Percentiles rank a stretch among this genome's conserved stretches.
Conservation (phyloP, 1,140 invertebrate species). For the Homalodisca vitripennis region DNA sequence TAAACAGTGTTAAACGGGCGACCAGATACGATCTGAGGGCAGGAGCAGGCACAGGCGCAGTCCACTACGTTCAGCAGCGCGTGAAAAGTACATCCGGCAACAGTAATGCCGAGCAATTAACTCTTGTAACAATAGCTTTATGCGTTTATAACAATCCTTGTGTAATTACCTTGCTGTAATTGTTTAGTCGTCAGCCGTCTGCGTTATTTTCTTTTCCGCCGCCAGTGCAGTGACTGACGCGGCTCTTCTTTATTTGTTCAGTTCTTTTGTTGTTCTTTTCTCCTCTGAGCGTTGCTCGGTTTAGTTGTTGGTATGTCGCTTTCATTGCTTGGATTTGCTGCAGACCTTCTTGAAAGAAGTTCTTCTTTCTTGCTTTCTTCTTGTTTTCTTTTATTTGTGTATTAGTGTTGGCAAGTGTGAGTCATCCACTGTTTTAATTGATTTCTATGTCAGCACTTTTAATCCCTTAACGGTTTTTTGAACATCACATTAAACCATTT, state of each 20-base stretch:
- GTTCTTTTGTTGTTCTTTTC: not conserved
- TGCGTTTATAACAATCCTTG: slow-evolving; percentile 24
- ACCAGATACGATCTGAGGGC: too few relatives aligned
- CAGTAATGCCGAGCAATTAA: slow-evolving; percentile 1
- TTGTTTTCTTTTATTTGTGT: too few relatives aligned
- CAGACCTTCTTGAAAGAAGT: too few relatives aligned
- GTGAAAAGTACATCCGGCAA: slow-evolving; percentile 20
- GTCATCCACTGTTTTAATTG: too few relatives aligned
- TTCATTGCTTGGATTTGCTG: not conserved
- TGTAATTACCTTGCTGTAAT: slow-evolving; percentile 20
- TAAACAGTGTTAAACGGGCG: not conserved
- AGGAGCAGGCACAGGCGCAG: not conserved
- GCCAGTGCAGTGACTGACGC: not conserved
- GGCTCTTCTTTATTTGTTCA: not conserved
- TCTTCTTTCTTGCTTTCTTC: too few relatives aligned
- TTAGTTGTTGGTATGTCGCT: not conserved
- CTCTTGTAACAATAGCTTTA: slow-evolving; percentile 16
- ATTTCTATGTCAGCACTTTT: too few relatives aligned
- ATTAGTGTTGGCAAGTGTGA: too few relatives aligned
- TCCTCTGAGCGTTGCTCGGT: not conserved
- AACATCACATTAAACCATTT: too few relatives aligned
- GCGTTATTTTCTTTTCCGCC: slow-evolving; percentile 16
- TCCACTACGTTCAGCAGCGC: not conserved
- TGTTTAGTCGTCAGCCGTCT: slow-evolving; percentile 6
- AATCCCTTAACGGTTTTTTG: too few relatives aligned